These are phyloP conservation scores for Zosterops borbonicus DNA, from an alignment of 2,113 vertebrate species.

Conservation along the genomic window DNA sequence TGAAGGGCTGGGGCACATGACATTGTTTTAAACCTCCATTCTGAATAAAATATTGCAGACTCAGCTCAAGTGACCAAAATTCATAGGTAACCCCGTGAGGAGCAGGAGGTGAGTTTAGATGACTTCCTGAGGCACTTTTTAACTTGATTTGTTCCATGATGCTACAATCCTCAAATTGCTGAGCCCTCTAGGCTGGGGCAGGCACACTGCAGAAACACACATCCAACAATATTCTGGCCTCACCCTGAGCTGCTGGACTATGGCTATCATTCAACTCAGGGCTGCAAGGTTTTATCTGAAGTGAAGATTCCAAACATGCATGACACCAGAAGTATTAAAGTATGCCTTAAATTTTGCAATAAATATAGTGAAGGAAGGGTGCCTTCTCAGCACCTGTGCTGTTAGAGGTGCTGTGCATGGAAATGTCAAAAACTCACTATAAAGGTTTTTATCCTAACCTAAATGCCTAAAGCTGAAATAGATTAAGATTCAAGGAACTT, in stretches of 20 bases:
- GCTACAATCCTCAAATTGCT: background rate
- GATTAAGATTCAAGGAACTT: background rate
- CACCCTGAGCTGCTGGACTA: background rate
- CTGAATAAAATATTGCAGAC: background rate
- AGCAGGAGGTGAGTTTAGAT: background rate
- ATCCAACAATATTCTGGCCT: background rate
- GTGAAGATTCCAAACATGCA: background rate
- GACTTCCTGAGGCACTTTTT: background rate
- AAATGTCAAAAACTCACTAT: background rate
- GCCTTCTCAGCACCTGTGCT: background rate
- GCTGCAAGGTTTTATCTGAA: background rate
- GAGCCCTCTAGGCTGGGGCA: background rate
- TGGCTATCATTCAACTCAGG: background rate
- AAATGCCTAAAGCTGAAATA: background rate
- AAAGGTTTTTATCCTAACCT: background rate
- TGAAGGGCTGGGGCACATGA: background rate
- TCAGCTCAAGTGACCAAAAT: background rate
- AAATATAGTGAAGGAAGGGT: background rate
- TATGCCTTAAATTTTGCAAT: background rate
- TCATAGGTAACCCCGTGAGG: background rate
- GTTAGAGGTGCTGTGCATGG: background rate
- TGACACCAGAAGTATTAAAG: background rate
- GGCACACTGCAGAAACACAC: background rate
- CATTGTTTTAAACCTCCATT: background rate
- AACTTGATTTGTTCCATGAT: background rate